phyloP scores from a whole-genome alignment of 1,140 invertebrate genomes.

The Drosophila pseudoobscura region DNA sequence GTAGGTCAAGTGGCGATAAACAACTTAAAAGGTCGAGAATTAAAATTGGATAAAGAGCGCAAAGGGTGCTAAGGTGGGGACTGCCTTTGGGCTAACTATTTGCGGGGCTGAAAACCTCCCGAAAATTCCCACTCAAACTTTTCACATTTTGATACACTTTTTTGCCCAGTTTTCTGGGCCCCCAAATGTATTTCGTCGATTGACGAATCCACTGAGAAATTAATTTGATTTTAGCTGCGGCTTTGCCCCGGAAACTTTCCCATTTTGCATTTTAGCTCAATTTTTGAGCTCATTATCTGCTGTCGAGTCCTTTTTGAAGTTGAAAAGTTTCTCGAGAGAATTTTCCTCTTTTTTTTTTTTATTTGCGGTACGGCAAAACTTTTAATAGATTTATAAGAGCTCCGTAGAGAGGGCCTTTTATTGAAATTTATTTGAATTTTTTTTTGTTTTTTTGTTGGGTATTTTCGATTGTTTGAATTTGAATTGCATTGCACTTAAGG shows the following conservation, averaged over 20 bases:
- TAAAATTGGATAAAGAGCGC: constrained; percentile 32
- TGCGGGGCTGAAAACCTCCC: neutral
- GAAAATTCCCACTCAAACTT: constrained; percentile 6
- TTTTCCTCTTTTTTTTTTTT: neutral
- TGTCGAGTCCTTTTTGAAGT: constrained; percentile 42
- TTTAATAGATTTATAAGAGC: constrained; percentile 42
- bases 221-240: constrained; percentile 40
- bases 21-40: constrained; percentile 46
- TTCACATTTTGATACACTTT: constrained; percentile 34
- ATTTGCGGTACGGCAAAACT: constrained; percentile 23
- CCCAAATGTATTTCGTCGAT: constrained; percentile 41
- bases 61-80: neutral
- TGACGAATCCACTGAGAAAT: constrained; percentile 37
- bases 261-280: constrained; percentile 31
- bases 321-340: constrained; percentile 19
- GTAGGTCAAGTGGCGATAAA: constrained; percentile 42
- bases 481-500: neutral
- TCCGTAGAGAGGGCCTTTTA: constrained; percentile 10
- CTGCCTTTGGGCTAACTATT: neutral
- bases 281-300: constrained; percentile 52
- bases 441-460: too few species aligned
- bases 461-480: constrained; percentile 3
- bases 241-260: constrained; percentile 24
- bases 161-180: constrained; percentile 9
- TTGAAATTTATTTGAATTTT: neutral